These are phyloP conservation scores for Heliconius sara DNA, from an alignment of 2,888 invertebrate genomes.

Conservation along the genomic window DNA sequence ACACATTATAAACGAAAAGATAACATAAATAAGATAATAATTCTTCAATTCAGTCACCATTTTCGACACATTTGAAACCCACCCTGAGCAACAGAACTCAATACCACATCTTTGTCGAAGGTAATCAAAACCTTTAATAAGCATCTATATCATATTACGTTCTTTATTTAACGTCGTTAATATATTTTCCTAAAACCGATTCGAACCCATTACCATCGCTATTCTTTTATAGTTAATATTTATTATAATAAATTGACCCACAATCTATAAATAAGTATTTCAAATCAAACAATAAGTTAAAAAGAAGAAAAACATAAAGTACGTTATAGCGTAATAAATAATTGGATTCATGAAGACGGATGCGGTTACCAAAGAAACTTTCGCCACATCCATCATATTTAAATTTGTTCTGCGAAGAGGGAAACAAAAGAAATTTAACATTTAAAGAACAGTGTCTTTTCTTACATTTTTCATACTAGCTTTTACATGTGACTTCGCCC, in stretches of 20 bases:
- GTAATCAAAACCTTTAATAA: no score
- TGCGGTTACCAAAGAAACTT: not conserved
- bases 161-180: no score
- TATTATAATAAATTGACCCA: not conserved
- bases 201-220: no score
- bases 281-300: not conserved
- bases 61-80: no score
- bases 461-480: not conserved
- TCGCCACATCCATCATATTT: conserved; percentile 1
- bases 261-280: not conserved
- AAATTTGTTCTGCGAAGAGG: not conserved
- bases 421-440: not conserved
- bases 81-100: no score
- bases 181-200: no score
- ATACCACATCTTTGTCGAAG: no score
- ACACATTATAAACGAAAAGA: no score
- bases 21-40: no score
- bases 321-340: not conserved
- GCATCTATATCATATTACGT: no score
- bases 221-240: not conserved
- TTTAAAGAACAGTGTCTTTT: not conserved
- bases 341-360: conserved; percentile 3
- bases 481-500: no score
- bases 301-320: not conserved
- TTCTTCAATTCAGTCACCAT: no score